Conservation (phyloP, 2,888 invertebrate species). For the Encarsia formosa region DNA sequence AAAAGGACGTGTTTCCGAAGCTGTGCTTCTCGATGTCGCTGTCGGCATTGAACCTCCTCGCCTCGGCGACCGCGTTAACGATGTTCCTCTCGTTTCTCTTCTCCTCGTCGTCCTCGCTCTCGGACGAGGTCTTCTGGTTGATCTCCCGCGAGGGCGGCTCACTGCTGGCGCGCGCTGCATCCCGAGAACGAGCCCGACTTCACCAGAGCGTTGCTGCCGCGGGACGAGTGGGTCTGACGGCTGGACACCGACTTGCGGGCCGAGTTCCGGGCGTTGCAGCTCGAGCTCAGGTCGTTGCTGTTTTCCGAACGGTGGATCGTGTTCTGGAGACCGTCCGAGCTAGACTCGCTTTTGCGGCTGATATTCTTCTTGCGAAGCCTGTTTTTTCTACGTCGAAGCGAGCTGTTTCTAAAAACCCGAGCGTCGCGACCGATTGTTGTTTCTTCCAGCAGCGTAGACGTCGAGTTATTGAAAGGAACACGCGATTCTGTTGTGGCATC, state of each 20-base stretch:
- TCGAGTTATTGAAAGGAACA: slow-evolving; percentile 51
- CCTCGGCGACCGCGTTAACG: slow-evolving; percentile 13
- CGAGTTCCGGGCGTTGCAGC: slow-evolving; percentile 34
- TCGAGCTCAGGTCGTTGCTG: slow-evolving; percentile 38
- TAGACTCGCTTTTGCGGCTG: slow-evolving; percentile 57
- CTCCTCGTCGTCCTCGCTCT: slow-evolving; percentile 42
- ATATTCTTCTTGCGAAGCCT: slow-evolving; percentile 51
- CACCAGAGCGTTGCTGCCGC: too few species aligned
- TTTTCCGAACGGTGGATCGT: slow-evolving; percentile 42
- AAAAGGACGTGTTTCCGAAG: slow-evolving; percentile 62
- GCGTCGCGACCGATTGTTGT: slow-evolving; percentile 45
- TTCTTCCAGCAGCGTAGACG: slow-evolving; percentile 57
- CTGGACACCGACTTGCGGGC: slow-evolving; percentile 36
- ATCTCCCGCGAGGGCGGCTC: slow-evolving; percentile 50
- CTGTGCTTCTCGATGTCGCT: slow-evolving; percentile 61
- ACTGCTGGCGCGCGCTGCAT: slow-evolving; percentile 53
- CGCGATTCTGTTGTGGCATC: slow-evolving; percentile 46
- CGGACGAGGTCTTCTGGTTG: slow-evolving; percentile 48
- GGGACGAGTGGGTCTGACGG: slow-evolving; percentile 40
- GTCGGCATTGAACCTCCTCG: slow-evolving; percentile 55
- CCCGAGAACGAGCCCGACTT: slow-evolving; percentile 75
- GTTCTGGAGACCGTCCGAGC: slow-evolving; percentile 53
- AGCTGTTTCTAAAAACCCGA: slow-evolving; percentile 49
- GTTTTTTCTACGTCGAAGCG: slow-evolving; percentile 51
- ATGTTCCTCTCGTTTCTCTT: not conserved